phyloP scores from a whole-genome alignment of 2,888 invertebrate genomes.

The Oscheius sp. region DNA sequence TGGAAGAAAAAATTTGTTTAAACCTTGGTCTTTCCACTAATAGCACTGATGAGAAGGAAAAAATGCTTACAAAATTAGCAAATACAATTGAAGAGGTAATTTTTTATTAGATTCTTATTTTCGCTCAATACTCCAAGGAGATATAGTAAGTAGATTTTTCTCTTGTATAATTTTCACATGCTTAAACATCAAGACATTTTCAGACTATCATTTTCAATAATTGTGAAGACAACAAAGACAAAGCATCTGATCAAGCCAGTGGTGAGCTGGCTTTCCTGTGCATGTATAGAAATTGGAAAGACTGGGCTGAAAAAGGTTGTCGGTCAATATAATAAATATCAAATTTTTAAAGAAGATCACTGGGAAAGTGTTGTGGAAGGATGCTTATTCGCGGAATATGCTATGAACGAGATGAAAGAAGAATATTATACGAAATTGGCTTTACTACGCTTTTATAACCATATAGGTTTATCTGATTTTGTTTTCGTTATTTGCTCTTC shows the following conservation, averaged over 20 bases:
- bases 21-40: neutral
- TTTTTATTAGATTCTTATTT: too few relatives aligned
- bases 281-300: conserved; percentile 11
- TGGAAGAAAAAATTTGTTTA: neutral
- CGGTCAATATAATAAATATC: neutral
- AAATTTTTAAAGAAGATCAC: conserved; percentile 4
- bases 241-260: neutral
- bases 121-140: too few relatives aligned
- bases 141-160: too few relatives aligned
- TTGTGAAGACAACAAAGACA: neutral
- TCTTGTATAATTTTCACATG: too few relatives aligned
- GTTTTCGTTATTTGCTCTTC: neutral
- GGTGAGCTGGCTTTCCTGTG: neutral
- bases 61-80: neutral
- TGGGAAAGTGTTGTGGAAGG: neutral
- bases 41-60: neutral
- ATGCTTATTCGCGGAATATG: neutral
- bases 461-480: conserved; percentile 10
- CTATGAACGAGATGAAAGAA: neutral
- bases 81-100: neutral
- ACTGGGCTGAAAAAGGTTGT: conserved; percentile 9
- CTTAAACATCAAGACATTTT: too few relatives aligned
- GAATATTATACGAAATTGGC: conserved; percentile 12
- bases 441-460: conserved; percentile 2
- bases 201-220: neutral